Evolutionary conservation across 2,888 invertebrate genomes (phyloP).

Genomic region (Orgyia antiqua): DNA sequence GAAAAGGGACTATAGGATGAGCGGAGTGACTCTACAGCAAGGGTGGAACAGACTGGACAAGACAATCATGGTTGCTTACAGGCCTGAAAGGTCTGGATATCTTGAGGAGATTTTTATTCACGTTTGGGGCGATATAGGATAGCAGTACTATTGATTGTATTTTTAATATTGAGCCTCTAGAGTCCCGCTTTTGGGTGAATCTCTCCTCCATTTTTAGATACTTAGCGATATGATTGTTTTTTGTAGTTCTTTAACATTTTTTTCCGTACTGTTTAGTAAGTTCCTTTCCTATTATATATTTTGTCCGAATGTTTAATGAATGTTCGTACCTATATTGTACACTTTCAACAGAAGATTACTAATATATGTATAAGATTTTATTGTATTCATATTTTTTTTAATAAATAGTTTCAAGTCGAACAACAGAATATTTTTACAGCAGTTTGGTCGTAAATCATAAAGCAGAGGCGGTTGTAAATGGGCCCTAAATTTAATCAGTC

Average conservation of each 20-base stretch:
- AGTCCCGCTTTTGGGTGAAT: neutral
- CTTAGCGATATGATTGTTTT: no score
- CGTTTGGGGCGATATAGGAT: neutral
- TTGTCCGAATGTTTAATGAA: no score
- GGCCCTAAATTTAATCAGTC: conserved; percentile 45
- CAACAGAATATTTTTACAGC: conserved; percentile 32
- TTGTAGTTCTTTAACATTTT: no score
- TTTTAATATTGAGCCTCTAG: neutral
- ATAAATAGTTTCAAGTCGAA: conserved; percentile 25
- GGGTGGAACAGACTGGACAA: conserved; percentile 1
- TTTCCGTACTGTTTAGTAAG: no score
- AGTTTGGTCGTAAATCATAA: conserved; percentile 43
- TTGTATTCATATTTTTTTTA: no score
- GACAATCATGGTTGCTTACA: neutral
- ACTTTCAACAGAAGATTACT: no score
- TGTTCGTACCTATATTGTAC: no score
- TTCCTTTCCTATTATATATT: no score
- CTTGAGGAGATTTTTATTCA: conserved; percentile 1
- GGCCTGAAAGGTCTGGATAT: conserved; percentile 2
- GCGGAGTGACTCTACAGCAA: neutral
- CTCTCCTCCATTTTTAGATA: conserved; percentile 5
- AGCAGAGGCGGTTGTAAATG: conserved; percentile 33
- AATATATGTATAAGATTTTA: no score
- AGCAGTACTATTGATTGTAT: neutral
- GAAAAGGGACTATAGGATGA: neutral